A percentile compares a stretch with the other conserved stretches of the same genome.
These are phyloP conservation scores for Bovichtus diacanthus DNA, from an alignment of 2,797 vertebrate species.

Conservation along the genomic window DNA sequence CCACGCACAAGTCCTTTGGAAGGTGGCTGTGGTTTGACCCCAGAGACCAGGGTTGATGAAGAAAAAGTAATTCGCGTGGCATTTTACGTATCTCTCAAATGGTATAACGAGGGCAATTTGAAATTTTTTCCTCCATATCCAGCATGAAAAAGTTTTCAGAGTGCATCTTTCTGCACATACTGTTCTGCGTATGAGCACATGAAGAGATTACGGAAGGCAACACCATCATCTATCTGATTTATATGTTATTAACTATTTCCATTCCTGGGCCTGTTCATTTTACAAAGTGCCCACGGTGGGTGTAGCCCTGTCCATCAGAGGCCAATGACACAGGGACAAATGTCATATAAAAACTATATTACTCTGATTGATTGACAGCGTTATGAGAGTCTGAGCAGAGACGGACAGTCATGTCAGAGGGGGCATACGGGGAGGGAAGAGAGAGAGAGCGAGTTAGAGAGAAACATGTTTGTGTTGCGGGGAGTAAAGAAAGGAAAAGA, in stretches of 20 bases:
- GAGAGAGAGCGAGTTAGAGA: not conserved
- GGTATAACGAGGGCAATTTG: not conserved
- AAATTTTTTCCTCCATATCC: too few relatives aligned
- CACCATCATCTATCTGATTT: conserved; percentile 45
- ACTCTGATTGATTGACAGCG: conserved; percentile 68
- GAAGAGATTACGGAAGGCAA: conserved; percentile 25
- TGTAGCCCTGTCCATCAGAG: conserved; percentile 59
- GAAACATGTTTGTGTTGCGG: conserved; percentile 24
- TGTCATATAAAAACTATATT: conserved; percentile 76
- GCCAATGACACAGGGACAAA: conserved; percentile 74
- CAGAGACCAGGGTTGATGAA: too few relatives aligned
- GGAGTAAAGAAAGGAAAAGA: not conserved
- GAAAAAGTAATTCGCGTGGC: too few relatives aligned
- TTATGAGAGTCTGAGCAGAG: conserved; percentile 56
- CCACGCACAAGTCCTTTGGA: not conserved
- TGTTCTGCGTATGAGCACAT: not conserved
- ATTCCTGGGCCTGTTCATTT: conserved; percentile 70
- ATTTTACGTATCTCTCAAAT: too few relatives aligned
- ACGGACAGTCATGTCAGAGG: conserved; percentile 56
- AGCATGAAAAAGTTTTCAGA: not conserved
- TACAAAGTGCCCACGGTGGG: conserved; percentile 67
- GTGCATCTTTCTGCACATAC: not conserved
- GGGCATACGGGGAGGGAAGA: conserved; percentile 27
- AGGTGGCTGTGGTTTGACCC: not conserved
- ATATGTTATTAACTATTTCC: conserved; percentile 67